Base-by-base conservation (phyloP, 2,797 vertebrate genomes). In the Liasis olivaceus region DNA sequence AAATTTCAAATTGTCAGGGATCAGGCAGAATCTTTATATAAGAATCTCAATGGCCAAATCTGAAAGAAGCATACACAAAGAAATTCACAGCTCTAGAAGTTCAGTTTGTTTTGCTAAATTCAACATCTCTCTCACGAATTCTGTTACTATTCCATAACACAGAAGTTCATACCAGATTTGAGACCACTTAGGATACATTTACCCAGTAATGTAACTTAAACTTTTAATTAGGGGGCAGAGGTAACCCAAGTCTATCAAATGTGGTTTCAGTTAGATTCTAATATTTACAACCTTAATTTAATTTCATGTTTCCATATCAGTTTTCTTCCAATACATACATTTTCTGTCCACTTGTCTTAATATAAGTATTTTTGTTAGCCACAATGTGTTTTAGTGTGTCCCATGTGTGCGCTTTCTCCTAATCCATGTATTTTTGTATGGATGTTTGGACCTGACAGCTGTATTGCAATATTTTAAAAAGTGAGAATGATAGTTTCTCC, bases 131-230 rank as follows among this genome's bases (percentile, higher is more conserved):
- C 17, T 42, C 26, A n/a, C 54, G 36, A n/a, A 66, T 66, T 42
- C 5, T n/a, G 8, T 54, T 66, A 22, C n/a, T 69, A 11, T 56
- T 91, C 89, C 94, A 92, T 4, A 91, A 62, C 77, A 93, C 94
- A 93, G 94, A 47, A 51, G 2, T 92, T 92, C 81, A 95, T 89
- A 85, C 6, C 3, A 6, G 56, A 85, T 93, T 93, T 89, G 90
- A 54, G 54, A 66, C 92, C 95, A 92, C 87, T 86, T 93, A 72
- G 95, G 92, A 95, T 36, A 64, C 36, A 87, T 88, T 93, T 88
- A 90, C 94, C 87, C 9, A 81, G 89, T 92, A 94, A 92, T 69
- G 28, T 31, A 69, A 69, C 5, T 69, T 69, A 69, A 69, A 28
- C 26, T 66, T 66, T 66, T n/a, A 66, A 66, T 66, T 66, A 14